Conservation (phyloP, 2,797 vertebrate genomes). For the Acanthiza pusilla region DNA sequence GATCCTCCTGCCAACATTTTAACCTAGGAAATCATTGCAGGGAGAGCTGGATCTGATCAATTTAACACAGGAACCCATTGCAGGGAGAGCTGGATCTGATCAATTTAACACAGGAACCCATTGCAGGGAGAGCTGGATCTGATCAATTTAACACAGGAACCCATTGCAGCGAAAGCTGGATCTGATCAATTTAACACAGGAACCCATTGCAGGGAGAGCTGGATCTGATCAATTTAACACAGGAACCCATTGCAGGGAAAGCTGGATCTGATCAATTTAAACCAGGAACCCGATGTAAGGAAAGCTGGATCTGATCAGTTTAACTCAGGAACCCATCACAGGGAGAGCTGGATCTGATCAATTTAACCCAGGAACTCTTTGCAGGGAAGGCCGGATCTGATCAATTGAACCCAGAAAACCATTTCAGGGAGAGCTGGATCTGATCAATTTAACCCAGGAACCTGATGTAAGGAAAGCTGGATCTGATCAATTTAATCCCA, state of each 20-base stretch:
- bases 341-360: too few species aligned
- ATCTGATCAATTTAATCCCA: background rate
- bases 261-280: background rate
- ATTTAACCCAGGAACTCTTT: too few species aligned
- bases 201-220: background rate
- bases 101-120: rapidly evolving
- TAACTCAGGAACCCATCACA: too few species aligned
- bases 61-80: rapidly evolving
- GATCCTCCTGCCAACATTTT: background rate
- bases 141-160: rapidly evolving
- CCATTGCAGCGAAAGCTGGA: rapidly evolving
- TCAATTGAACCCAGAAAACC: too few species aligned
- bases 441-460: too few species aligned
- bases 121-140: background rate
- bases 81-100: background rate
- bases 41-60: rapidly evolving
- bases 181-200: rapidly evolving
- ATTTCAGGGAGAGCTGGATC: too few species aligned
- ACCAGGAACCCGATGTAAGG: rapidly evolving
- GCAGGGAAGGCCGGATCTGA: too few species aligned
- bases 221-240: background rate
- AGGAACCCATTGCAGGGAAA: rapidly evolving
- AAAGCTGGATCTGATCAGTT: too few species aligned
- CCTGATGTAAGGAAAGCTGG: too few species aligned
- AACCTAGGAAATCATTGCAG: background rate